Evolutionary conservation across 2,113 vertebrate species (phyloP), one percentile per base, ranked within the genome.

Genomic region (Rhodinocichla rosea): DNA sequence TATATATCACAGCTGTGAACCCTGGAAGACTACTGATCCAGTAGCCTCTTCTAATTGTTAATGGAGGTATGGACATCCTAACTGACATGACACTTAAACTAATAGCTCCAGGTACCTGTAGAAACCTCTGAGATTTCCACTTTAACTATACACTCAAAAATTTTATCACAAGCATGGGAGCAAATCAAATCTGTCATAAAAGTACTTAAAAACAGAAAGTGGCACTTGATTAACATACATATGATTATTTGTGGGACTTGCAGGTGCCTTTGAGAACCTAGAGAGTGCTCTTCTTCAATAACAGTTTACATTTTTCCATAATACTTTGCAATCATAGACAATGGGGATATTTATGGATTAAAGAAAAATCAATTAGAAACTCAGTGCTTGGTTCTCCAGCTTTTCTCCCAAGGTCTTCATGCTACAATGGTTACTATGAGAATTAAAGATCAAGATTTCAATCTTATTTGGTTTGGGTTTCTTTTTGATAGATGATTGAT

Each of bases 301-400:
- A 37, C 35, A 86, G 27, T 83, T 89, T 17, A 60, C 11, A 35
- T 52, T 85, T 81, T 82, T 77, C n/a, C 65, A 19, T 56, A 80
- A 69, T 3, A 8, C 37, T 94, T 79, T 75, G 39, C 9, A 89
- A 50, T 79, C 40, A 84, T 37, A 89, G 47, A 81, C 47, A 81
- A 67, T 40, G 15, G 16, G 44, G 23, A 82, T 64, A 83, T 73
- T 84, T 75, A 64, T 37, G 81, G 40, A 77, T 92, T 84, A 87
- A 91, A 84, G n/a, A 71, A 96, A 94, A 94, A 87, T 45, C 65
- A 92, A 49, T 65, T 76, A 91, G 40, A 85, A 97, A 65, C 47
- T 64, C 83, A 73, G 53, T 90, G 32, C 28, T 90, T 67, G 35
- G 13, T 69, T 85, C 33, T 86, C 26, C 22, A 79, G 32, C 39